Evolutionary conservation across 2,797 vertebrate genomes (phyloP).

Genomic region (Notolepis coatsorum): DNA sequence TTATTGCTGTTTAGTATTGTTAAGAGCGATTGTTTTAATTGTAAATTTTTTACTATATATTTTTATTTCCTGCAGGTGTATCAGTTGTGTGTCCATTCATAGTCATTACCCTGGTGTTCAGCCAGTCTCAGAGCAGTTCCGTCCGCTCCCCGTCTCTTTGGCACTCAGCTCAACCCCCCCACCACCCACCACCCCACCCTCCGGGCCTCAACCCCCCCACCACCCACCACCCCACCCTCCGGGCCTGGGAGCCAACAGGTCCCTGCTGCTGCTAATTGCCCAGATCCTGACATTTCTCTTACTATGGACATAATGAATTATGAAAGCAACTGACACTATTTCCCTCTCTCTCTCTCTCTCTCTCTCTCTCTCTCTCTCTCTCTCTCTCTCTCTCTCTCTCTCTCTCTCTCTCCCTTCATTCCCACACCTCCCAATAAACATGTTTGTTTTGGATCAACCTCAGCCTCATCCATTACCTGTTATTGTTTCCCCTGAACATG

Average conservation of each 20-base stretch:
- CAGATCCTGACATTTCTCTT: slow-evolving; percentile 90
- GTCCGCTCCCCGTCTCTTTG: slow-evolving; percentile 33
- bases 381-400: too few species aligned
- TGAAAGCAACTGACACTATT: slow-evolving; percentile 80
- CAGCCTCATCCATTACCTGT: slow-evolving; percentile 97
- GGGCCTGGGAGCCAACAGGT: slow-evolving; percentile 70
- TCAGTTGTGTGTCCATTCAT: background rate
- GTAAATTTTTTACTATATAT: too few species aligned
- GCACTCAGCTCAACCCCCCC: slow-evolving; percentile 12
- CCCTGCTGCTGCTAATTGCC: slow-evolving; percentile 91
- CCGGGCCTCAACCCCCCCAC: background rate
- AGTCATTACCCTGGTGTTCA: background rate
- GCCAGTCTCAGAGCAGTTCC: slow-evolving; percentile 26
- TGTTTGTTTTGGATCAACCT: slow-evolving; percentile 87
- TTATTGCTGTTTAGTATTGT: too few species aligned
- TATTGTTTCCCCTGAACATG: slow-evolving; percentile 99
- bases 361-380: too few species aligned
- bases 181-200: background rate
- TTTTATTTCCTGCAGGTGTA: too few species aligned
- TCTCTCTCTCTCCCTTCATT: too few species aligned
- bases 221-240: slow-evolving; percentile 12
- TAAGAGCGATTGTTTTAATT: too few species aligned
- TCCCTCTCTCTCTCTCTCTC: too few species aligned
- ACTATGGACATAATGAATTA: slow-evolving; percentile 95
- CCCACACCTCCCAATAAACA: slow-evolving; percentile 89